A percentile compares a stretch with the other conserved stretches of the same genome.
These are phyloP conservation scores for Acanthaster planci DNA, from an alignment of 35 echinoderm and acorn worm genomes.

Conservation along the genomic window DNA sequence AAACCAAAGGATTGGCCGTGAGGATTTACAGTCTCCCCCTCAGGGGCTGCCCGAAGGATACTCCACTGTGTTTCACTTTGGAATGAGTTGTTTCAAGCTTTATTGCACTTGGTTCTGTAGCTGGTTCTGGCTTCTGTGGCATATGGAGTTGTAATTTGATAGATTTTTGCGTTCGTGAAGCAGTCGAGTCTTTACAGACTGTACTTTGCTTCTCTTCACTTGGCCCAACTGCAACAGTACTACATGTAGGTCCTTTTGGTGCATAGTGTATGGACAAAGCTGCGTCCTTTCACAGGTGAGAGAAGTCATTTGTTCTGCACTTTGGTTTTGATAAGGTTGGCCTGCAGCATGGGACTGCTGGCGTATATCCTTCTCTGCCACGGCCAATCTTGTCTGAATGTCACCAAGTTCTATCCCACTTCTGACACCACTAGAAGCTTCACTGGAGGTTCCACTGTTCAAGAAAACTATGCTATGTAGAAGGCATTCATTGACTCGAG, in stretches of 20 bases:
- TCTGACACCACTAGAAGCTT: slow-evolving; percentile 5
- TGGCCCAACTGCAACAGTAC: not conserved
- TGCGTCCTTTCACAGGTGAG: not conserved
- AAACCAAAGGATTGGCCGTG: not conserved
- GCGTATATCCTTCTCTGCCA: not conserved
- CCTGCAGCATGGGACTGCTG: not conserved
- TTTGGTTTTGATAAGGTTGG: not conserved
- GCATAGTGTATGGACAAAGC: slow-evolving; percentile 6
- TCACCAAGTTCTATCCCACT: not conserved
- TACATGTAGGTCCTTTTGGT: slow-evolving; percentile 16
- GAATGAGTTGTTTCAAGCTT: not conserved
- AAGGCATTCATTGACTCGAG: no score
- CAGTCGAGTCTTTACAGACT: not conserved
- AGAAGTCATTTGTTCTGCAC: not conserved
- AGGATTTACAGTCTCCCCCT: not conserved
- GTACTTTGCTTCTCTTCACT: not conserved
- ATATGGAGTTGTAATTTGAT: not conserved
- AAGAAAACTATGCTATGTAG: no score
- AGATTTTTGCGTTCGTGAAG: not conserved
- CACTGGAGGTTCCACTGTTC: slow-evolving; percentile 29
- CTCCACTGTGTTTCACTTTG: not conserved
- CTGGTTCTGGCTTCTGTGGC: not conserved
- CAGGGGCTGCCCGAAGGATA: not conserved
- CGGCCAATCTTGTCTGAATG: not conserved
- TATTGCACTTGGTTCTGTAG: not conserved